A percentile compares a stretch with the other conserved stretches of the same genome.
phyloP scores from a whole-genome alignment of 2,113 vertebrate genomes.

The Gallinago undulata region DNA sequence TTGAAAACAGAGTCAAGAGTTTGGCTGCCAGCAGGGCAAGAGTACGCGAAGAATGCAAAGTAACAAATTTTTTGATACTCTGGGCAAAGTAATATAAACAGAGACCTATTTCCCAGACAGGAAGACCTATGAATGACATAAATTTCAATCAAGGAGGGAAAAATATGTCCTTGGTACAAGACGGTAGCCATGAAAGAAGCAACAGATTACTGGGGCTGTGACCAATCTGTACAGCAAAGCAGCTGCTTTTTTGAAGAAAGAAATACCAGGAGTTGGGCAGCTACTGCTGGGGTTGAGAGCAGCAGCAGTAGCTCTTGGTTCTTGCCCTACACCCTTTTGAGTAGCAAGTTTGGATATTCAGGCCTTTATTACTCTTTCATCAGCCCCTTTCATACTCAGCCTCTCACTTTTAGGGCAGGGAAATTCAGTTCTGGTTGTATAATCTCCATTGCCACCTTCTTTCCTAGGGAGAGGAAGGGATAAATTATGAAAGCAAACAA shows the following conservation, averaged over 20 bases:
- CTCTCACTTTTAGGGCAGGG: background rate
- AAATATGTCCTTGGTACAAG: background rate
- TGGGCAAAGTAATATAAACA: background rate
- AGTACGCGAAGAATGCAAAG: background rate
- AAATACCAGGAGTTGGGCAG: background rate
- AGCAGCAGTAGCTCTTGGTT: background rate
- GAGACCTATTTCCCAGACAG: background rate
- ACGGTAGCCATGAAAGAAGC: background rate
- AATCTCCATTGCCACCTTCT: background rate
- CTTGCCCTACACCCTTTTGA: background rate
- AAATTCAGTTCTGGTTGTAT: background rate
- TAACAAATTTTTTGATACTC: background rate
- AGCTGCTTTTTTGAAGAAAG: background rate
- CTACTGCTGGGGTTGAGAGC: background rate
- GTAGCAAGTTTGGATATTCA: background rate
- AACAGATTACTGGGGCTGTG: background rate
- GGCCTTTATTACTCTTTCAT: background rate
- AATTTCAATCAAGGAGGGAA: background rate
- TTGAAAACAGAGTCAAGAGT: background rate
- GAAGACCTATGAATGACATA: background rate
- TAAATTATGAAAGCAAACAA: background rate
- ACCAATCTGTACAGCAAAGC: background rate
- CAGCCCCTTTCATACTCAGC: background rate
- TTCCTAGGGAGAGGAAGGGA: background rate
- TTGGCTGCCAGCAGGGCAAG: background rate